Conservation (phyloP, 1,140 invertebrate species). For the Drosophila nigromelanica region DNA sequence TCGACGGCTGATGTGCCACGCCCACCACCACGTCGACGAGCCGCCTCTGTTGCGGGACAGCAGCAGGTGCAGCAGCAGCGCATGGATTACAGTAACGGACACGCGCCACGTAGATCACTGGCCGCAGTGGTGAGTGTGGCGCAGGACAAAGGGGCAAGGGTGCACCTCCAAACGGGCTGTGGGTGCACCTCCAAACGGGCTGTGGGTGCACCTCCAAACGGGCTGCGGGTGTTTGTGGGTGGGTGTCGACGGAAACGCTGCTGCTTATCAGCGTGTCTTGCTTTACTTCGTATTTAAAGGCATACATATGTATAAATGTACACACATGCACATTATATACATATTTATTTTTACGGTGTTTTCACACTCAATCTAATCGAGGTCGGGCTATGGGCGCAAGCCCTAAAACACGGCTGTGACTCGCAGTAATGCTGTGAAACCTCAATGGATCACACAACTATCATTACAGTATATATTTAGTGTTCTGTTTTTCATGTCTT, state of each 20-base stretch:
- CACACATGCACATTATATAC: slow-evolving; percentile 22
- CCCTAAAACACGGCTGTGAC: slow-evolving; percentile 29
- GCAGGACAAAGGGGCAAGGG: background rate
- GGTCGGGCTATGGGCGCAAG: slow-evolving; percentile 7
- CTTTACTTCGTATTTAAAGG: slow-evolving; percentile 37
- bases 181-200: background rate
- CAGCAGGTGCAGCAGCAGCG: slow-evolving; percentile 67
- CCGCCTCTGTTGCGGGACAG: slow-evolving; percentile 76
- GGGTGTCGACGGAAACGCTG: background rate
- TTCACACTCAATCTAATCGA: slow-evolving; percentile 61
- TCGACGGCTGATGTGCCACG: slow-evolving; percentile 64
- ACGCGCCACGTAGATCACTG: slow-evolving; percentile 75
- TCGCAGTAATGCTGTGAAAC: background rate
- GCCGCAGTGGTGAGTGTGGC: slow-evolving; percentile 69
- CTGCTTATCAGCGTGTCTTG: slow-evolving; percentile 36
- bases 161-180: background rate
- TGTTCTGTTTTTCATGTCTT: no score
- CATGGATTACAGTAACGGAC: slow-evolving; percentile 65
- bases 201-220: background rate
- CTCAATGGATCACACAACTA: no score
- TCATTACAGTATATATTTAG: no score
- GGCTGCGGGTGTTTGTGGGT: background rate
- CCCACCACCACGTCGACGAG: slow-evolving; percentile 73
- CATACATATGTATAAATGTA: background rate
- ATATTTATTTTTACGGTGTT: slow-evolving; percentile 38